Base-by-base conservation (phyloP, 1,140 invertebrate genomes). In the Battus philenor region DNA sequence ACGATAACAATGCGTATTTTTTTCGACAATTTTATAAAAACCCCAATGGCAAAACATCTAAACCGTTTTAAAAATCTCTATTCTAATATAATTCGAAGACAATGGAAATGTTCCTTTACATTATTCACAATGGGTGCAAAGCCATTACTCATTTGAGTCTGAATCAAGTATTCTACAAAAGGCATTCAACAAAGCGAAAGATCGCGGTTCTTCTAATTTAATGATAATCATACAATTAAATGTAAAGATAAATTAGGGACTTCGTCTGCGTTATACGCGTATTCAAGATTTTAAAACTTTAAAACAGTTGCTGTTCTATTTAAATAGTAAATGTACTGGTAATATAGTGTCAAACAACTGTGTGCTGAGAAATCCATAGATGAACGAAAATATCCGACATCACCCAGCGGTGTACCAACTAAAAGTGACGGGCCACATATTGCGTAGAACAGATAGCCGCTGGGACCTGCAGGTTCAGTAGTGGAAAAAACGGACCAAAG, bases 111-210 rank as follows among this genome's bases (percentile, higher is more conserved):
- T 27, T 50, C 50, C 54, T 57, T 54, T 54, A 55, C 38, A 24
- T 47, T 22, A 46, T 55, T 27, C 30, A 59, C 54, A 68, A 61
- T 64, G 49, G 55, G 54, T 67, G 60, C 53, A 49, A 29, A 49
- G 38, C 58, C 52, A 68, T 70, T 65, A 58, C 65, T 67, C 61
- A 70, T 67, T 60, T 52, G 33, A 36, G n/a, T 36, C 33, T 36
- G 33, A 36, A 36, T 36, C 33, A 36, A 36, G 33, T 20, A 36
- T 36, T 38, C 49, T 34, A 63, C 59, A 63, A 62, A 59, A 56
- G 55, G 34, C 48, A 27, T 17, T 32, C 34, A 46, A 33, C 36
- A 33, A 51, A 44, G 45, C 41, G 51, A 59, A 48, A 54, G 49
- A 36, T 36, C 16, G 33, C 9, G 33, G 33, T 36, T 36, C 33